phyloP scores from a whole-genome alignment of 2,113 vertebrate species.

The Mystacornis crossleyi region DNA sequence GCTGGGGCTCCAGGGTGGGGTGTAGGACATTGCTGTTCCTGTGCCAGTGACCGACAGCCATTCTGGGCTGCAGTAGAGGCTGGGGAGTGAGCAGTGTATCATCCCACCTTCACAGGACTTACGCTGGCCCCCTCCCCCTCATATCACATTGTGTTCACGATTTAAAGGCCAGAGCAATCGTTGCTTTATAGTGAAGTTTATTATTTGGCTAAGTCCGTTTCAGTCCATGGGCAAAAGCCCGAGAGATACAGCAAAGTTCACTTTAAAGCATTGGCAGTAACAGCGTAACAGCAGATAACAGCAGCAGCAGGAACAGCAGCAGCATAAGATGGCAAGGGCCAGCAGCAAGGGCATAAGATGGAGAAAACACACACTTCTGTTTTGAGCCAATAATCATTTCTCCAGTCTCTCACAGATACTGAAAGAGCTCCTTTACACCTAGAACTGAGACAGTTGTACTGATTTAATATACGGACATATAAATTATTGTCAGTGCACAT shows the following conservation, averaged over 20 bases:
- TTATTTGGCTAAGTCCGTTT: too few relatives aligned
- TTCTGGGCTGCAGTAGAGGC: neutral
- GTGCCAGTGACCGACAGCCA: neutral
- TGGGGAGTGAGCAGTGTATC: neutral
- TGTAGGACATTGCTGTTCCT: neutral
- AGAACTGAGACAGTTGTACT: neutral
- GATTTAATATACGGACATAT: neutral
- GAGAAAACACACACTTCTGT: neutral
- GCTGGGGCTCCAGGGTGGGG: neutral
- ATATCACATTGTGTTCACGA: too few relatives aligned
- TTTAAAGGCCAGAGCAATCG: too few relatives aligned
- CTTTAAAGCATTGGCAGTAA: too few relatives aligned
- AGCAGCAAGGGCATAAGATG: too few relatives aligned
- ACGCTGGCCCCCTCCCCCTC: neutral
- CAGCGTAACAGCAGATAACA: too few relatives aligned
- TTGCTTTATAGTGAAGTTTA: too few relatives aligned
- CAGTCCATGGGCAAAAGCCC: too few relatives aligned
- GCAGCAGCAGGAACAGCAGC: too few relatives aligned
- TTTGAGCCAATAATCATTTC: neutral
- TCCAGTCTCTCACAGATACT: neutral
- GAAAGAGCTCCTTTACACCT: neutral
- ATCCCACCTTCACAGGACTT: neutral
- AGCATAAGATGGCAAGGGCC: too few relatives aligned
- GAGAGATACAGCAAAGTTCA: too few relatives aligned
- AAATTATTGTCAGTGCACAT: neutral